A percentile compares a stretch with the other conserved stretches of the same genome.
Conservation (phyloP, 2,888 invertebrate species). For the Cremastinae sp. region DNA sequence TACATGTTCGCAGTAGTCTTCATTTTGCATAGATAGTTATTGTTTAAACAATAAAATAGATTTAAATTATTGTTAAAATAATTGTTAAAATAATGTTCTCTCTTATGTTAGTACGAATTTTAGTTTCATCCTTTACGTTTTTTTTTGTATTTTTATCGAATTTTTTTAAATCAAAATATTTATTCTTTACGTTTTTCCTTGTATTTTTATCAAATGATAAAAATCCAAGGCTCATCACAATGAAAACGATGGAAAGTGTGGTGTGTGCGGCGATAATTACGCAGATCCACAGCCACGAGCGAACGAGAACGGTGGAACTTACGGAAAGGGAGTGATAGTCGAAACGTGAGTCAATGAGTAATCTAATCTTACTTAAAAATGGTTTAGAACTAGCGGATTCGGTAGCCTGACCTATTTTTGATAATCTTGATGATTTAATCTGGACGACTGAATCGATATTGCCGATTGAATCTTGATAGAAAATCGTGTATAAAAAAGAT, state of each 20-base stretch:
- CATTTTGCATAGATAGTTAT: too few species aligned
- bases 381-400: neutral
- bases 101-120: too few species aligned
- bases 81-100: too few species aligned
- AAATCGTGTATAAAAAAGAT: too few species aligned
- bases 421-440: too few species aligned
- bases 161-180: slow-evolving; percentile 9
- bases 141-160: neutral
- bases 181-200: slow-evolving; percentile 5
- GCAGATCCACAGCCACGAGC: slow-evolving; percentile 79
- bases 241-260: slow-evolving; percentile 81
- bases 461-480: too few species aligned
- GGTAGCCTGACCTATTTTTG: too few species aligned
- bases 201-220: neutral
- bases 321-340: slow-evolving; percentile 81
- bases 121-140: too few species aligned
- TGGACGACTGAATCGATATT: too few species aligned
- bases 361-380: neutral
- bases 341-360: slow-evolving; percentile 70
- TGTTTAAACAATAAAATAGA: too few species aligned
- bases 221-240: slow-evolving; percentile 77
- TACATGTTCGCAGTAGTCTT: too few species aligned
- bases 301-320: slow-evolving; percentile 83
- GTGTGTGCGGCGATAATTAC: slow-evolving; percentile 83
- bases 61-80: too few species aligned